A percentile compares a stretch with the other conserved stretches of the same genome.
Evolutionary conservation across 2,888 invertebrate species (phyloP).

Genomic region (Cyaniris semiargus): DNA sequence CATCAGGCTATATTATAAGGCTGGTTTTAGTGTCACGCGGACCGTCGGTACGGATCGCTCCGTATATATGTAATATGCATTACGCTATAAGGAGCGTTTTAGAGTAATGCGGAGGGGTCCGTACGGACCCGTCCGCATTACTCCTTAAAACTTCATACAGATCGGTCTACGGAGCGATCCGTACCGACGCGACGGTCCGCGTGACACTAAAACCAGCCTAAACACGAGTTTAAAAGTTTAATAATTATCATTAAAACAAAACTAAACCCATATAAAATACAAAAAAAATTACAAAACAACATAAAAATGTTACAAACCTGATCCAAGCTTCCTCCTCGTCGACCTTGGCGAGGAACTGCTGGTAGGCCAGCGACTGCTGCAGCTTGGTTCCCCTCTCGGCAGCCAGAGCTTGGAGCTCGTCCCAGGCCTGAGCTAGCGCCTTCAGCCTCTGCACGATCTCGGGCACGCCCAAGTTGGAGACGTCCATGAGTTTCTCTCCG

Average conservation of each 20-base stretch:
- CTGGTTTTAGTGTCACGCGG: too few species aligned
- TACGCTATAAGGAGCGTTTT: too few species aligned
- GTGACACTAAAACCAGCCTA: too few species aligned
- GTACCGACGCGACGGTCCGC: too few species aligned
- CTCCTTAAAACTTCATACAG: too few species aligned
- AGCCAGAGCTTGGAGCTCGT: slow-evolving; percentile 93
- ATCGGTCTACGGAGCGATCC: too few species aligned
- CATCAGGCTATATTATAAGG: neutral
- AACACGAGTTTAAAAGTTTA: neutral
- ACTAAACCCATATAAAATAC: neutral
- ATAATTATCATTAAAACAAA: neutral
- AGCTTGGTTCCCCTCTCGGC: slow-evolving; percentile 94
- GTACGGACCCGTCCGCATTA: too few species aligned
- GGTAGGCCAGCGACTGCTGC: slow-evolving; percentile 97
- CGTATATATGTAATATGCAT: too few species aligned
- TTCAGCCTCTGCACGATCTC: slow-evolving; percentile 93
- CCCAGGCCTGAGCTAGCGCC: slow-evolving; percentile 92
- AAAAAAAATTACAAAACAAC: neutral
- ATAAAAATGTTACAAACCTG: slow-evolving; percentile 64
- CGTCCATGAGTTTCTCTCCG: slow-evolving; percentile 95
- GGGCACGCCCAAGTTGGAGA: slow-evolving; percentile 93
- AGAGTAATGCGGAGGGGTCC: too few species aligned
- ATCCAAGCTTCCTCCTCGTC: slow-evolving; percentile 99
- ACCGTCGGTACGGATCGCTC: too few species aligned
- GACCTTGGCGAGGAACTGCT: slow-evolving; percentile 98